Base-by-base conservation (phyloP, 2,888 invertebrate species). In the Oligia fasciuncula region DNA sequence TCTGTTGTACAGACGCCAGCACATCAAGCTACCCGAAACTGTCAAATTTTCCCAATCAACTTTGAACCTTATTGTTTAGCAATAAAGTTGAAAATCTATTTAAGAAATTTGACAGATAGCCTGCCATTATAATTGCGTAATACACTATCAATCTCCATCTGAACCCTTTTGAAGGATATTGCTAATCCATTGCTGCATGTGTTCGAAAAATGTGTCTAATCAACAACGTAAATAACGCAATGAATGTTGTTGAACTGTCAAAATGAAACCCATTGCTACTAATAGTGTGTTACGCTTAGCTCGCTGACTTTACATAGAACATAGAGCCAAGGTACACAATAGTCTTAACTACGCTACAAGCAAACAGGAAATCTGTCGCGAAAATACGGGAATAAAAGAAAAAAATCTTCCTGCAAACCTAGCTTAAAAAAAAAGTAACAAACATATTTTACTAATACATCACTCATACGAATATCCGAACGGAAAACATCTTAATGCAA, bases 381-480 rank as follows among this genome's bases (percentile, higher is more conserved):
- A 66, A 75, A 79, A 66, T n/a, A 51, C 82, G 11, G 60, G 67
- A 79, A 66, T n/a, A 51, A 0, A 29, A 43, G 6, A 35, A 68
- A 66, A 65, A 65, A 66, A 51, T 17, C 9, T 23, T 49, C 19
- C 5, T 11, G 8, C 19, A 46, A 72, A 67, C 8, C 23, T 5
- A 49, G 2, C 19, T 1, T 19, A 35, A 17, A 40, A 60, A 60
- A 76, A 75, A 76, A 49, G 2, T 14, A 19, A 76, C 46, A 60
- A 60, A 76, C 9, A 76, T 57, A 83, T 62, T 62, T 40, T 62
- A 71, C 35, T n/a, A 70, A 51, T n/a, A 75, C 46, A 71, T 2
- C 46, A 35, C 80, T 35, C 62, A 57, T 63, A 81, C 71, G 67
- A 63, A 67, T 85, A 83, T 83, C 74, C 81, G 80, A 84, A 71